Percentiles rank a stretch among this genome's conserved stretches.
Evolutionary conservation across 2,888 invertebrate species (phyloP).

Genomic region (Apodemia zela): DNA sequence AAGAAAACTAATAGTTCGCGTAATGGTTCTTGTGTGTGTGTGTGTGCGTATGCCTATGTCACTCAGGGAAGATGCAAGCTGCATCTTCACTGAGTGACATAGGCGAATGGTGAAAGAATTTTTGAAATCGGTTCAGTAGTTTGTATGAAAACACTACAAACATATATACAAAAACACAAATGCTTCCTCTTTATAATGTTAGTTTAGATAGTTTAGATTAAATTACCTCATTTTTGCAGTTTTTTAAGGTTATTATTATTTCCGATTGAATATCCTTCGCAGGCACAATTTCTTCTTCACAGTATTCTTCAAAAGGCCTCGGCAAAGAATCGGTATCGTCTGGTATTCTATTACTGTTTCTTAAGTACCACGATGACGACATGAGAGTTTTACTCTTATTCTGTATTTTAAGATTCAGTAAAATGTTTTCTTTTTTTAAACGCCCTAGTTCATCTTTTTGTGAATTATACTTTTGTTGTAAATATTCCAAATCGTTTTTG

Average conservation of each 20-base stretch:
- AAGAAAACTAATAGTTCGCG: too few relatives aligned
- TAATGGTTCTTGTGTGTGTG: too few relatives aligned
- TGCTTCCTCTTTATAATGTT: too few relatives aligned
- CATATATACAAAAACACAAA: too few relatives aligned
- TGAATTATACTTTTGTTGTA: constrained; percentile 43
- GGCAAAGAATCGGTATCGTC: constrained; percentile 35
- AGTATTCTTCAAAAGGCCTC: constrained; percentile 45
- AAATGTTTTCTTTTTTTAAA: constrained; percentile 51
- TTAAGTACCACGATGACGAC: constrained; percentile 34
- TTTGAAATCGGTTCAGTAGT: too few relatives aligned
- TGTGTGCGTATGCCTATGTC: too few relatives aligned
- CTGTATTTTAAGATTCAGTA: constrained; percentile 52
- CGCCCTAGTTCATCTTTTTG: constrained; percentile 51
- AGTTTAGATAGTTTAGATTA: too few relatives aligned
- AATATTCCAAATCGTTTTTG: constrained; percentile 41
- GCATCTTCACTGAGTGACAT: too few relatives aligned
- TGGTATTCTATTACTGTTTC: constrained; percentile 29
- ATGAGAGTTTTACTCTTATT: constrained; percentile 41
- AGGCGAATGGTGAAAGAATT: too few relatives aligned
- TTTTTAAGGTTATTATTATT: constrained; percentile 69
- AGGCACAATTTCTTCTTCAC: constrained; percentile 36
- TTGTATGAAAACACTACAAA: too few relatives aligned
- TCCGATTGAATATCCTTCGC: constrained; percentile 56
- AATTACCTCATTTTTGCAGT: constrained; percentile 56
- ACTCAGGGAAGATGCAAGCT: too few relatives aligned